Evolutionary conservation across 2,113 vertebrate genomes (phyloP).

Genomic region (Cebidichthys violaceus): DNA sequence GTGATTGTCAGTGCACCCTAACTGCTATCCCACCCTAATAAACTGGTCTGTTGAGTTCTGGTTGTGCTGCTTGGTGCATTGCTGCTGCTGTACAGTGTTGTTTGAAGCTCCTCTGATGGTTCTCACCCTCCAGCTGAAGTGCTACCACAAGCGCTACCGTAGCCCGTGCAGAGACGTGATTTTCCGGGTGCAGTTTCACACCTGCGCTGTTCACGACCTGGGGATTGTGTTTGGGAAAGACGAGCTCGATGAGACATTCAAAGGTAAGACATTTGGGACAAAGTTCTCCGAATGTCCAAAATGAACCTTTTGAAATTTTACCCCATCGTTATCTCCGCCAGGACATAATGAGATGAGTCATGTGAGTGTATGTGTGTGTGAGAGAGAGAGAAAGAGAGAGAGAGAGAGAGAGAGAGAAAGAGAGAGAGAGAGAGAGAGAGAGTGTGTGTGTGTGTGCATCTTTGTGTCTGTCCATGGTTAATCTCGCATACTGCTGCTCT

Average conservation of each 20-base stretch:
- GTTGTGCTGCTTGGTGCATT: background rate
- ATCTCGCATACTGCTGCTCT: background rate
- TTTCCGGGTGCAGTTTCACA: constrained; percentile 98
- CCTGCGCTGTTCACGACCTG: constrained; percentile 95
- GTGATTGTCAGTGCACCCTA: background rate
- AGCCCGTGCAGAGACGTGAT: constrained; percentile 93
- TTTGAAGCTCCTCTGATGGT: background rate
- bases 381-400: too few relatives aligned
- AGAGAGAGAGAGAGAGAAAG: too few relatives aligned
- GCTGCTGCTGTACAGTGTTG: background rate
- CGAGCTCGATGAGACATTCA: constrained; percentile 96
- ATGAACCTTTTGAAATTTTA: background rate
- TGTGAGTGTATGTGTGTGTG: too few relatives aligned
- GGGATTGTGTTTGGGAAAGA: constrained; percentile 94
- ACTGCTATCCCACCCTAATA: background rate
- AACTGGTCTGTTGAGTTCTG: background rate
- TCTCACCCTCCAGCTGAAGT: constrained; percentile 88
- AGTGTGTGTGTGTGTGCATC: background rate
- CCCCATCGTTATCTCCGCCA: background rate
- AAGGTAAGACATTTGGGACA: constrained; percentile 83
- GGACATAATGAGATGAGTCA: too few relatives aligned
- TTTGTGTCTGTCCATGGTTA: background rate
- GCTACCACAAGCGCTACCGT: constrained; percentile 96
- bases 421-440: too few relatives aligned
- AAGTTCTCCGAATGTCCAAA: background rate